Evolutionary conservation across 53 echinoderm and acorn worm genomes (phyloP).

Genomic region (Zoroaster sp.): DNA sequence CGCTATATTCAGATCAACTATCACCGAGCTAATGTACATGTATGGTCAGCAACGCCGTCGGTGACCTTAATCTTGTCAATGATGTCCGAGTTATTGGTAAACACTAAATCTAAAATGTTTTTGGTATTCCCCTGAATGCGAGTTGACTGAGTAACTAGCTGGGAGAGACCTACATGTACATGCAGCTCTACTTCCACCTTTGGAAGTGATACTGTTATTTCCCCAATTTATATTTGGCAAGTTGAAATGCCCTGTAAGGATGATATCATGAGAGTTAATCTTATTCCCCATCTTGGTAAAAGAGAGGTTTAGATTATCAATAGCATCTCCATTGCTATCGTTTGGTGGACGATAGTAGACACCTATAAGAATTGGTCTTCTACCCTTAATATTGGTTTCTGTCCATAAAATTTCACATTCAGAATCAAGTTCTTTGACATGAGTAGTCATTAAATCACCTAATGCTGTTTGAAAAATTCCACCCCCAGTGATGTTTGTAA

Average conservation of each 20-base stretch:
- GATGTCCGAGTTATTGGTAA: slow-evolving; percentile 38
- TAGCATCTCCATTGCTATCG: slow-evolving; percentile 5
- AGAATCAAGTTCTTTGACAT: not conserved
- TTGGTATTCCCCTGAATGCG: slow-evolving; percentile 20
- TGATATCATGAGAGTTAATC: not conserved
- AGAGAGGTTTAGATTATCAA: not conserved
- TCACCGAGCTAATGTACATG: slow-evolving; percentile 40
- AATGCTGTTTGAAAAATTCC: not conserved
- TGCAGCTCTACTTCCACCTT: slow-evolving; percentile 10
- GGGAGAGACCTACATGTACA: not conserved
- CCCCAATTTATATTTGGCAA: slow-evolving; percentile 32
- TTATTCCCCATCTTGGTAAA: not conserved
- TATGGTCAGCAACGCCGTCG: slow-evolving; percentile 33
- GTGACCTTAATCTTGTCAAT: slow-evolving; percentile 14
- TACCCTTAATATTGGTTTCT: slow-evolving; percentile 26
- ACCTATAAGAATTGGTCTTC: slow-evolving; percentile 14
- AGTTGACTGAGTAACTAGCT: slow-evolving; percentile 17
- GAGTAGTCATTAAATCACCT: not conserved
- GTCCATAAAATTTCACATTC: slow-evolving; percentile 44
- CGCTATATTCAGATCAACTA: slow-evolving; percentile 16
- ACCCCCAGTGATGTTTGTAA: not conserved
- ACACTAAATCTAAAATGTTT: slow-evolving; percentile 45
- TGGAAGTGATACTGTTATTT: not conserved
- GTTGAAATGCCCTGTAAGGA: slow-evolving; percentile 42
- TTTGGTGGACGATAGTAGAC: slow-evolving; percentile 24